Evolutionary conservation across 2,888 invertebrate genomes (phyloP), one percentile per base, ranked within the genome.

Genomic region (Thyatira batis): DNA sequence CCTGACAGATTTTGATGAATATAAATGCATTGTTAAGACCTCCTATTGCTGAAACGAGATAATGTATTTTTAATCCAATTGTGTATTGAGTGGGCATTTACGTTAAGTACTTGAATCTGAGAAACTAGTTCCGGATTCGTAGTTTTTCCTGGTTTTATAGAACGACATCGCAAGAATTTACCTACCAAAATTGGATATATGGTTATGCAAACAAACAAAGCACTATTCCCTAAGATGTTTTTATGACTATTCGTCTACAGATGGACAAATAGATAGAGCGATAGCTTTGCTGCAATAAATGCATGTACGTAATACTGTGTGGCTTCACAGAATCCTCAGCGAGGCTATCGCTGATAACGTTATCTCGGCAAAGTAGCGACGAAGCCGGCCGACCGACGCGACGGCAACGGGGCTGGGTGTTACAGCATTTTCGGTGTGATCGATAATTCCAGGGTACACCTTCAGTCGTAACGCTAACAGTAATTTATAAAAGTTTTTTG

Each of bases 271-370:
- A n/a, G 33, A 30, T 30, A 30, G 28, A 11, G 11, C 28, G 11
- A 28, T 28, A 33, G 5, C 13, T 17, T 17, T 8, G 17, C 2
- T 4, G 33, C 33, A 1, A n/a, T 39, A 39, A 8, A 6, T 17
- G 17, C 17, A 33, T 33, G 17, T 17, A 39, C 6, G 39, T n/a
- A 39, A 13, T 8, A 39, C 39, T 39, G 39, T 39, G 17, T 39
- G 8, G 39, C 39, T 39, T 39, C 17, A 84, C 80, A 88, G 89
- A 90, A 88, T 89, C 87, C 81, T 79, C 77, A 76, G 79, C 90
- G 82, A 90, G 91, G 91, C 88, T 89, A 87, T 85, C 82, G 76
- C 80, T 85, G 90, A 90, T 91, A 89, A 85, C 84, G 85, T 88
- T 91, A 91, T 89, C 89, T 87, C 75, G 69, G 65, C 72, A 67